Evolutionary conservation across 2,113 vertebrate species (phyloP), one percentile per base, ranked within the genome.

Genomic region (Otocyon megalotis): DNA sequence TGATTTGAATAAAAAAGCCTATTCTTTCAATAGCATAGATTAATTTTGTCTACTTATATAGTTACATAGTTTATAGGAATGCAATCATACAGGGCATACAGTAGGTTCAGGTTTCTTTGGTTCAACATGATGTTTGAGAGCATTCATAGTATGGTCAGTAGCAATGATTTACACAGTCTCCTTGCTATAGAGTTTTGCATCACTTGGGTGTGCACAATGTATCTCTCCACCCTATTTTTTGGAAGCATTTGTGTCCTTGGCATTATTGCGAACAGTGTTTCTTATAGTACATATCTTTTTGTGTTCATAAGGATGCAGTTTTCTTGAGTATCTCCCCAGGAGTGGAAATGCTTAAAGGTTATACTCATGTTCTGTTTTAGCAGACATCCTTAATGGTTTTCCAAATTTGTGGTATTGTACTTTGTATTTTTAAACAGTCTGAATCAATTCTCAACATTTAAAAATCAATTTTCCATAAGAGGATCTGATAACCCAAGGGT

Each of bases 401-500:
- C 16, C 11, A 83, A 17, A 65, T 65, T 72, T 91, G 14, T 62
- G 80, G 16, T n/a, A 60, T 26, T 32, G 11, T 67, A 54, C 5
- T 88, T 93, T 48, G 14, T 28, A 87, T 43, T 88, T 83, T 92
- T 43, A 19, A 13, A 71, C 93, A 35, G 7, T 67, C 86, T n/a
- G 5, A 85, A 60, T 50, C 58, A 93, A 56, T 82, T 22, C 2
- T 69, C 13, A 84, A 37, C 62, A 53, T 85, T 63, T 80, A 82
- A 87, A 91, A 94, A 58, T 24, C n/a, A 93, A 24, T 80, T 74
- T 96, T 50, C 26, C 71, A 3, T 90, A 60, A 80, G 56, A 84
- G 16, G 54, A 87, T 56, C 11, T 74, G 62, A 15, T 7, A 96
- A 79, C 83, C 14, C 4, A 24, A 85, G 14, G 28, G 30, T 43